These are phyloP conservation scores for Zosterops borbonicus DNA, from an alignment of 2,113 vertebrate species.

Conservation along the genomic window DNA sequence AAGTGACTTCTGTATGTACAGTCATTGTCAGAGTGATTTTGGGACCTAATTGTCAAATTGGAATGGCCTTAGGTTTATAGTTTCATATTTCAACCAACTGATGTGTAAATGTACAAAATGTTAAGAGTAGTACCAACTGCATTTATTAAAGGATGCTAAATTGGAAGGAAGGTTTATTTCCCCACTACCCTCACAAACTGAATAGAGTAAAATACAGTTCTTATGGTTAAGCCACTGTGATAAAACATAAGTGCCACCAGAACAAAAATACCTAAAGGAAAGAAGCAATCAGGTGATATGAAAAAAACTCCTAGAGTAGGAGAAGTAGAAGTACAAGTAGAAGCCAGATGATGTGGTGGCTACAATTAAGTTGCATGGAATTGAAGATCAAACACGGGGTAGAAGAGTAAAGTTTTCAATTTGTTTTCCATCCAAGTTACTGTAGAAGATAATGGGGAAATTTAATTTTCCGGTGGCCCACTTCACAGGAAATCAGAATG, in stretches of 20 bases:
- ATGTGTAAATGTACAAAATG: not conserved
- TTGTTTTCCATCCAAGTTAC: not conserved
- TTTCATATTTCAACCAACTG: not conserved
- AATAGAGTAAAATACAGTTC: not conserved
- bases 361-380: not conserved
- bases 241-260: not conserved
- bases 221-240: not conserved
- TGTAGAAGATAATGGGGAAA: constrained; percentile 35
- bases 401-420: not conserved
- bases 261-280: not conserved
- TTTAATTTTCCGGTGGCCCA: constrained; percentile 39
- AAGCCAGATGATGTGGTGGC: not conserved
- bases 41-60: not conserved
- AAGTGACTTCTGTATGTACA: not conserved
- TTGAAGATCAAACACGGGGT: not conserved
- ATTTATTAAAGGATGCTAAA: not conserved
- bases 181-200: not conserved
- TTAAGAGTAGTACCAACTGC: not conserved
- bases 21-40: not conserved
- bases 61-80: not conserved
- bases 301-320: not conserved
- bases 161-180: not conserved
- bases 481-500: constrained; percentile 54
- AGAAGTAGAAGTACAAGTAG: not conserved
- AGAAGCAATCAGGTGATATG: not conserved